These are phyloP conservation scores for Podarcis muralis DNA, from an alignment of 2,113 vertebrate species.

Conservation along the genomic window DNA sequence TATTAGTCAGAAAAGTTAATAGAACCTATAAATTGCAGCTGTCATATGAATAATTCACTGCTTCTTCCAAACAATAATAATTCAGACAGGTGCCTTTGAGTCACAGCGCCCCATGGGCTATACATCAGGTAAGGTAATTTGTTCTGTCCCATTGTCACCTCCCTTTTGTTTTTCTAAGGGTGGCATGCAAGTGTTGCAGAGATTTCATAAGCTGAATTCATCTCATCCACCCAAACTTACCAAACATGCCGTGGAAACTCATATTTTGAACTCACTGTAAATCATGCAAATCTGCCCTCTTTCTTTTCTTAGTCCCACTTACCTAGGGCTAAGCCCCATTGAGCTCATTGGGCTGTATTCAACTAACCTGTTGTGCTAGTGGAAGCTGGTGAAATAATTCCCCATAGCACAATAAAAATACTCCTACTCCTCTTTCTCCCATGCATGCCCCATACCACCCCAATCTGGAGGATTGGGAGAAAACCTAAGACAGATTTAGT, in stretches of 20 bases:
- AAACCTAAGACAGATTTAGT: too few species aligned
- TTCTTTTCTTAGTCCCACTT: too few species aligned
- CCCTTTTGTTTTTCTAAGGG: neutral
- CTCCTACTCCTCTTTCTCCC: too few species aligned
- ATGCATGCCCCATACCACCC: too few species aligned
- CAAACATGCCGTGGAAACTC: neutral
- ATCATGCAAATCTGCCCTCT: neutral
- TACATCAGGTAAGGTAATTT: constrained; percentile 10
- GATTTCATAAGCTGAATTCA: constrained; percentile 8
- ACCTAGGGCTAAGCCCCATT: too few species aligned
- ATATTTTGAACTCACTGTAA: neutral
- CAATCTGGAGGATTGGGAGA: too few species aligned
- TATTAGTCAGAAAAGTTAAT: neutral
- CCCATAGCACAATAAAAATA: too few species aligned
- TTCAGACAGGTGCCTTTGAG: constrained; percentile 6
- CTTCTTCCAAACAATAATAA: constrained; percentile 19
- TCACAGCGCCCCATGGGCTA: neutral
- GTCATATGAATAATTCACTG: constrained; percentile 8
- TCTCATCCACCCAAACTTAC: neutral
- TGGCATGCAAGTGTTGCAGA: neutral
- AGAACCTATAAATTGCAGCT: constrained; percentile 2
- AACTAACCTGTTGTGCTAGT: too few species aligned
- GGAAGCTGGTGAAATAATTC: too few species aligned
- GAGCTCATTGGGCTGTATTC: too few species aligned
- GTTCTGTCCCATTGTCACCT: neutral